Base-by-base conservation (phyloP, 53 echinoderm and acorn worm genomes). In the Crossaster papposus region DNA sequence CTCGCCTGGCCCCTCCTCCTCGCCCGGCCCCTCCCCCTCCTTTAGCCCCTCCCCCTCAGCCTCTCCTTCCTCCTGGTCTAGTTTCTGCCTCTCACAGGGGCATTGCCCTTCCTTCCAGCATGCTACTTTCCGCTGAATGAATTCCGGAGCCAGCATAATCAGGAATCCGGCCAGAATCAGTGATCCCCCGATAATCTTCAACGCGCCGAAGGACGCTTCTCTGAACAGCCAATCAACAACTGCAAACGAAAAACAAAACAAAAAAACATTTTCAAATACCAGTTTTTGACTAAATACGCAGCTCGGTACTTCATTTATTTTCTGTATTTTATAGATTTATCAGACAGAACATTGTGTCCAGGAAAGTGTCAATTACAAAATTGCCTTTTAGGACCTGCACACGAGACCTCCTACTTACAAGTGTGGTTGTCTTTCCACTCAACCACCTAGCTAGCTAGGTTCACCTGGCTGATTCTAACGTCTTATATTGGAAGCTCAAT, bases 161-260 rank as follows among this genome's bases (percentile, higher is more conserved):
- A 93, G 30, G 89, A 96, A 96, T 6, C 94, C 96, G 1, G 54
- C 65, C 38, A 96, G 82, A 87, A 96, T 96, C 52, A 96, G 84
- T 29, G 84, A 38, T 0, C 91, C 87, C 2, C 95, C 96, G 2
- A 88, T n/a, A 36, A 96, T 79, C 62, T 96, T 93, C 36, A 93
- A 20, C 15, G 65, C 37, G 4, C 90, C 93, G 22, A 93, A 92
- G 2, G 82, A 35, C 13, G 82, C 65, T 14, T 64, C 92, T 30
- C 93, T 76, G 79, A 95, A 91, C 13, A 89, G 77, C 26, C 74
- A 91, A 75, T 96, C 96, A 75, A 95, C 93, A 36, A 95, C 96
- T 94, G 88, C 6, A 32, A 28, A 30, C 29, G 24, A 0, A 74
- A 78, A 55, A 0, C 8, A 51, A 51, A 86, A 44, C 0, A 44